Base-by-base conservation (phyloP, 1,140 invertebrate genomes). In the Asbolus verrucosus region DNA sequence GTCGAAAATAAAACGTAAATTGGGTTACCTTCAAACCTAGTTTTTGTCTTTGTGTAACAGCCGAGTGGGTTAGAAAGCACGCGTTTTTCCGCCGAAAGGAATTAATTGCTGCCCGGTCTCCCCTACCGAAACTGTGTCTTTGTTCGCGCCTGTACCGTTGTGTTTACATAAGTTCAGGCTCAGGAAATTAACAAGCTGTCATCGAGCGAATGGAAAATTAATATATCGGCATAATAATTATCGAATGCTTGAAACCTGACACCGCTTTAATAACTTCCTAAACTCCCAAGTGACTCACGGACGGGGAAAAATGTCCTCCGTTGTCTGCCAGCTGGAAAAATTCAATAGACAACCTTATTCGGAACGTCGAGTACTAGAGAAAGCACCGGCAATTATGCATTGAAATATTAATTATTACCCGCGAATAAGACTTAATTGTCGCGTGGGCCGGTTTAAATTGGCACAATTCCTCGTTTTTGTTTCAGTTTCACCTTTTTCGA, bases 11-110 rank as follows among this genome's bases (percentile, higher is more conserved):
- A 36, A 54, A 54, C 46, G 46, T 24, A 21, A 54, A 54, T 54
- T 54, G 46, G 46, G 46, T 54, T 54, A 54, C 46, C 46, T 54
- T 54, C 46, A 54, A 54, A 54, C 46, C 46, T 31, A 54, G 46
- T 11, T 54, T 54, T 54, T 54, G 46, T 14, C 39, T 24, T 30
- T 54, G 33, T 54, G 46, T 27, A 6, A 21, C 6, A 6, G 46
- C 6, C 9, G n/a, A n/a, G n/a, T n/a, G n/a, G n/a, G 27, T 54
- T 54, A 54, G 46, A 54, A 54, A 54, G 46, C 46, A 54, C 11
- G 21, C 21, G 14, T 46, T 46, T 46, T 46, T 46, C 41, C 41
- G n/a, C n/a, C n/a, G n/a, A n/a, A n/a, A n/a, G n/a, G n/a, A n/a
- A n/a, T n/a, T n/a, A n/a, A n/a, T n/a, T n/a, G n/a, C n/a, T n/a